Conservation (phyloP, 2,797 vertebrate species). For the Thunnus albacares region DNA sequence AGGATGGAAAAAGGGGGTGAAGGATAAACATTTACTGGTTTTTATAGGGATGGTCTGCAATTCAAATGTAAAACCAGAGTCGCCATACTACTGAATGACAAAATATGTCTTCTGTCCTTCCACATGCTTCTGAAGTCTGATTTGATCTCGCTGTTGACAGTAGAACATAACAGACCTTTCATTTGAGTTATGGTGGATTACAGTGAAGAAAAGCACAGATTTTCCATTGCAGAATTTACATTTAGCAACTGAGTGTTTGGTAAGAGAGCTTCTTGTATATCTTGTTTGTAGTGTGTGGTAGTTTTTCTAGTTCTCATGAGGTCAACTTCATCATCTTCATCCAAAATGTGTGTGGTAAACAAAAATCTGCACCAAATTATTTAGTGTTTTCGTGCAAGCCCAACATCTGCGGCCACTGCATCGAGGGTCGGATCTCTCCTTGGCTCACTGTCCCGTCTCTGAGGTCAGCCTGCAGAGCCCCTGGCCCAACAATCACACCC, state of each 20-base stretch:
- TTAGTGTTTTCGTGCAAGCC: slow-evolving; percentile 49
- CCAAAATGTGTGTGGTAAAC: slow-evolving; percentile 59
- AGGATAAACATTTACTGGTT: slow-evolving; percentile 25
- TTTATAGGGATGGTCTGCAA: slow-evolving; percentile 42
- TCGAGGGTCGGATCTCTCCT: slow-evolving; percentile 57
- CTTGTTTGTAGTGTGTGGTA: not conserved
- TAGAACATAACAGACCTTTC: not conserved
- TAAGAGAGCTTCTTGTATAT: slow-evolving; percentile 21
- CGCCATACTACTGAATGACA: slow-evolving; percentile 1
- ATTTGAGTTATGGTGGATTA: not conserved
- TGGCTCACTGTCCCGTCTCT: slow-evolving; percentile 73
- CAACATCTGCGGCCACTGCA: slow-evolving; percentile 59
- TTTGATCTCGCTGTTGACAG: slow-evolving; percentile 17
- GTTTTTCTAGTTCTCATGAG: slow-evolving; percentile 37
- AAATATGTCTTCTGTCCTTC: slow-evolving; percentile 21
- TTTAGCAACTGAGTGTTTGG: not conserved
- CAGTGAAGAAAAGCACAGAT: slow-evolving; percentile 2
- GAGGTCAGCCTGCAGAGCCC: slow-evolving; percentile 72
- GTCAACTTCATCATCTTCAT: slow-evolving; percentile 31
- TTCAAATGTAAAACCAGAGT: slow-evolving; percentile 28
- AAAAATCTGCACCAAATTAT: slow-evolving; percentile 55
- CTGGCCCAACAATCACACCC: slow-evolving; percentile 63
- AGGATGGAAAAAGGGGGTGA: slow-evolving; percentile 38
- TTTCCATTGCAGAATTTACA: slow-evolving; percentile 2
- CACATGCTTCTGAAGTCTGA: not conserved